phyloP scores from a whole-genome alignment of 2,797 vertebrate species.

The Dryobates pubescens region DNA sequence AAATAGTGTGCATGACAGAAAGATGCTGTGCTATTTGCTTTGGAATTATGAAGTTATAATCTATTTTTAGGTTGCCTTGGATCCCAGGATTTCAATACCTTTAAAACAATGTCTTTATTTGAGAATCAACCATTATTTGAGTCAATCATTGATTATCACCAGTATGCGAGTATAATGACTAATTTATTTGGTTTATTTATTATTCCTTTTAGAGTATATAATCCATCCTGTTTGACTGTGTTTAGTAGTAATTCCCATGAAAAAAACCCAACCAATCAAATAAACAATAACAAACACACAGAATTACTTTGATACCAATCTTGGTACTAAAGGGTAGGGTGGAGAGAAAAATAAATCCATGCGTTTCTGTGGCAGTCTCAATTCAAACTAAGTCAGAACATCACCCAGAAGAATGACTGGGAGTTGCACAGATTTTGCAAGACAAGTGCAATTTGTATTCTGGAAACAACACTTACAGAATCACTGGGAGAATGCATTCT shows the following conservation, averaged over 20 bases:
- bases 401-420: background rate
- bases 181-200: slow-evolving; percentile 10
- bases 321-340: background rate
- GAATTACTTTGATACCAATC: background rate
- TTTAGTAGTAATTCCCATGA: background rate
- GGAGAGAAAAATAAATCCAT: background rate
- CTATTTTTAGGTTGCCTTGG: slow-evolving; percentile 12
- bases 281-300: background rate
- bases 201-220: slow-evolving; percentile 9
- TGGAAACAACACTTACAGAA: background rate
- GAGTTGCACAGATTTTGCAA: background rate
- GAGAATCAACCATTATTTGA: background rate
- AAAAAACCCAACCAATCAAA: rapidly evolving
- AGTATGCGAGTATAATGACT: background rate
- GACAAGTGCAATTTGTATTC: background rate
- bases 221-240: background rate
- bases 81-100: slow-evolving; percentile 35
- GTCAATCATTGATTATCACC: slow-evolving; percentile 12
- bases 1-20: background rate
- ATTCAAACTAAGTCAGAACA: background rate
- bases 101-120: slow-evolving; percentile 7
- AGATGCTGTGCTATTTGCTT: slow-evolving; percentile 1
- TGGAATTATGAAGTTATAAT: background rate
- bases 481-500: background rate
- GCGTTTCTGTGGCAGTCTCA: background rate